Evolutionary conservation across 2,888 invertebrate species (phyloP).

Genomic region (Chymomyza amoena): DNA sequence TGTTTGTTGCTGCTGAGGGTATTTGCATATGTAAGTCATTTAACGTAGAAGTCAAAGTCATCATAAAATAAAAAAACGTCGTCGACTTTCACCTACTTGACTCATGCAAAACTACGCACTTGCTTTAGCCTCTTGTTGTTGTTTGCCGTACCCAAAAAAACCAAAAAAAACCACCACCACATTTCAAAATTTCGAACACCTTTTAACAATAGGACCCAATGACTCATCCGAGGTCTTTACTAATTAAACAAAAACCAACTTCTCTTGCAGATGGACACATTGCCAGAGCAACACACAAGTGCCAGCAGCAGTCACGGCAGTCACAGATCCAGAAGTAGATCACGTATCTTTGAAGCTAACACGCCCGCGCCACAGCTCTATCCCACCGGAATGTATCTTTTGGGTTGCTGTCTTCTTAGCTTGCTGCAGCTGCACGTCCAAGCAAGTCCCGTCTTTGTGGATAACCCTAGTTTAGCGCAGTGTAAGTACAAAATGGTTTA

Average conservation of each 20-base stretch:
- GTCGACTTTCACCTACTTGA: slow-evolving; percentile 64
- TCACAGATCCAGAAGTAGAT: slow-evolving; percentile 34
- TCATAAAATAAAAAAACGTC: slow-evolving; percentile 14
- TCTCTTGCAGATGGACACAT: slow-evolving; percentile 68
- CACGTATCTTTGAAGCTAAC: slow-evolving; percentile 13
- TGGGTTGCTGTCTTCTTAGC: background rate
- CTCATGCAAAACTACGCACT: slow-evolving; percentile 64
- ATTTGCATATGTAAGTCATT: slow-evolving; percentile 72
- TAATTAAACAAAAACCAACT: slow-evolving; percentile 21
- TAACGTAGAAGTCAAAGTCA: slow-evolving; percentile 6
- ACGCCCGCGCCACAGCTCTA: slow-evolving; percentile 11
- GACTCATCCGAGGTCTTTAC: slow-evolving; percentile 2
- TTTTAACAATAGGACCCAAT: background rate
- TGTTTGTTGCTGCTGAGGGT: slow-evolving; percentile 6
- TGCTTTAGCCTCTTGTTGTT: slow-evolving; percentile 34
- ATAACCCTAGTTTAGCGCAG: slow-evolving; percentile 79
- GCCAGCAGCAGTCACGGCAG: slow-evolving; percentile 18
- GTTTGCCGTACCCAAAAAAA: slow-evolving; percentile 47
- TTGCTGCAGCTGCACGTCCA: slow-evolving; percentile 58
- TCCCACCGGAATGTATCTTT: background rate
- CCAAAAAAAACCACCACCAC: background rate
- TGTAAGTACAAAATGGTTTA: slow-evolving; percentile 73
- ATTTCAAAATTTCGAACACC: background rate
- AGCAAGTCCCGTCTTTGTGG: slow-evolving; percentile 78
- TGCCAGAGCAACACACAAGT: slow-evolving; percentile 43